Evolutionary conservation across 1,140 invertebrate species (phyloP), one percentile per base, ranked within the genome.

Genomic region (Megathymus violae): DNA sequence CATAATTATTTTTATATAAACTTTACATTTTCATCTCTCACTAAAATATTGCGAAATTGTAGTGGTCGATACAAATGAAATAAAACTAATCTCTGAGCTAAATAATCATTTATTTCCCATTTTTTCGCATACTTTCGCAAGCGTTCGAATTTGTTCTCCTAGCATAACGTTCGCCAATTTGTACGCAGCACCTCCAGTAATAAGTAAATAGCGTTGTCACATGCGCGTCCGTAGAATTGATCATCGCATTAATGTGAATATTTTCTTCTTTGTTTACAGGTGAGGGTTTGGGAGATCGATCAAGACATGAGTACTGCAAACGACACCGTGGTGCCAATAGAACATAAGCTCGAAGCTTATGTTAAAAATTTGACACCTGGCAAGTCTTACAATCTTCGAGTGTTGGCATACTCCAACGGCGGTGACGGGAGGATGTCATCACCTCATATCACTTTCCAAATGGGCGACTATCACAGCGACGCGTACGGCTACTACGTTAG

Each of bases 401-500:
- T 99, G 0, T 92, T 99, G 5, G 98, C 96, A 0, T 99, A 94
- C 89, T 98, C 97, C 16, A 95, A 96, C 69, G 98, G 98, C 17
- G 98, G 98, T 0, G 97, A 99, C 83, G 98, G 98, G 0, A 94
- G 97, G 51, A 98, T 98, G 97, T 98, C 97, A 43, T 98, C 97
- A 64, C 98, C 98, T 0, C 94, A 96, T 1, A 93, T 96, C 67
- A 94, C 94, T 68, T 98, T 98, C 90, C 95, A 96, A 92, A 97
- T 97, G 96, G 96, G 96, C 83, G 92, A 93, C 64, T 92, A 91
- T 59, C 88, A 89, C 43, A 88, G 82, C 36, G 84, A 87, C 4
- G 76, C 86, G 0, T 88, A 86, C 34, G 82, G 84, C 4, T 91
- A 91, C 51, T 89, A 87, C 43, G 78, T 83, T 2, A 78, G 69